Evolutionary conservation across 1,140 invertebrate species (phyloP), one percentile per base, ranked within the genome.

Genomic region (Rhagoletis zephyria): DNA sequence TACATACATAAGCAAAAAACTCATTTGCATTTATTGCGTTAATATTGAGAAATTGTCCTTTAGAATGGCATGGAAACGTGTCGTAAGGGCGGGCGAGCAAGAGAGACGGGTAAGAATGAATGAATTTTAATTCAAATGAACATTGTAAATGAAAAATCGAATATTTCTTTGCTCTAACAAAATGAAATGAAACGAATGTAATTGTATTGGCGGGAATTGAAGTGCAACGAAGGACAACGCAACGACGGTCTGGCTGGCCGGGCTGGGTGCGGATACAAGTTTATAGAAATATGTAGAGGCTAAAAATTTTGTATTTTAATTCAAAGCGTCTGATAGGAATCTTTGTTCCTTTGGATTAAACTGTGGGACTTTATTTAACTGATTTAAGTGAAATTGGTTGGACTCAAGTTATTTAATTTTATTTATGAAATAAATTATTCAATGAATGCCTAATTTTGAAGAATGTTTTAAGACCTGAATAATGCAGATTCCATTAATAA

Each of bases 11-110:
- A 30, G 30, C 30, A 30, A 59, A 81, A 81, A 81, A 81, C 74
- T 81, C 74, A 81, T 81, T 81, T 81, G 74, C 74, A 81, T 81
- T 81, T 81, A 81, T 56, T 81, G 16, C 48, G 74, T 81, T 81
- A 56, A 81, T 56, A 30, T 81, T 56, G 7, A 81, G 74, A 59
- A 81, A 81, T 59, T 81, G 16, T 81, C 12, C 45, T 14, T 5
- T 51, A 48, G 16, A 74, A 74, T 74, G 30, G 45, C 74, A 81
- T 59, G 9, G 45, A 30, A 81, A 10, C 51, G 10, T 30, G 30
- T 30, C 30, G 45, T 30, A 14, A 51, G 16, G n/a, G 6, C 4
- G 6, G 48, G 19, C n/a, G n/a, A 10, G 45, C 0, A 51, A 81
- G 51, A 30, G 14, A 30, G 30, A 30, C 30, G 30, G 30, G 6